These are phyloP conservation scores for Leucosticte australis DNA, from an alignment of 2,113 vertebrate species.

Conservation along the genomic window DNA sequence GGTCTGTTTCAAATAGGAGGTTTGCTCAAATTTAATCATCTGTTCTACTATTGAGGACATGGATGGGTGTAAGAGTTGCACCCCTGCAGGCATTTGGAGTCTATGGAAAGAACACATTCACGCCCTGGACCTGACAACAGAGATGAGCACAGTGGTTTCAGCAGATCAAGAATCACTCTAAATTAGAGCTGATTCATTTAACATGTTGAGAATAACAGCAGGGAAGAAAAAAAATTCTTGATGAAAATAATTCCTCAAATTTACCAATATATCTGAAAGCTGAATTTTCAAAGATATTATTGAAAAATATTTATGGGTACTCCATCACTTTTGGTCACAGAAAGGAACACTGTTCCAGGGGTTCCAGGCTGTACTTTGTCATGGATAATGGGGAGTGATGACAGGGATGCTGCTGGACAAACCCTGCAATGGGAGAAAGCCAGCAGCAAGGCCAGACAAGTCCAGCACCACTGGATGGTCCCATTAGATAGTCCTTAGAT, in stretches of 20 bases:
- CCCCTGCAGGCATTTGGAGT: background rate
- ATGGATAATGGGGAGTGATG: background rate
- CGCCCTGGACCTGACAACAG: background rate
- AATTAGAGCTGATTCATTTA: background rate
- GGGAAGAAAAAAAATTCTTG: rapidly evolving
- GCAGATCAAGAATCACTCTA: background rate
- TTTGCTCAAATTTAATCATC: slow-evolving; percentile 52
- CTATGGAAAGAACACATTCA: background rate
- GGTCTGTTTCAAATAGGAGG: slow-evolving; percentile 36
- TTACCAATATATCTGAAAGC: background rate
- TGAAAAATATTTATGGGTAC: background rate
- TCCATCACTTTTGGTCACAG: background rate
- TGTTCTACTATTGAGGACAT: background rate
- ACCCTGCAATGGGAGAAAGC: background rate
- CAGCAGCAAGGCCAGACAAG: background rate
- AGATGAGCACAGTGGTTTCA: background rate
- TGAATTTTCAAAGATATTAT: background rate
- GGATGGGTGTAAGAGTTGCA: background rate
- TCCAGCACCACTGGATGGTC: background rate
- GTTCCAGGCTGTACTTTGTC: background rate
- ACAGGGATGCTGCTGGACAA: background rate
- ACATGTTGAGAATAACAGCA: background rate
- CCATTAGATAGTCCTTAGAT: background rate
- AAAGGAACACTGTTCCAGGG: background rate
- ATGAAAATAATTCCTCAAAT: background rate